phyloP scores from a whole-genome alignment of 1,140 invertebrate genomes.

The Microplitis mediator region DNA sequence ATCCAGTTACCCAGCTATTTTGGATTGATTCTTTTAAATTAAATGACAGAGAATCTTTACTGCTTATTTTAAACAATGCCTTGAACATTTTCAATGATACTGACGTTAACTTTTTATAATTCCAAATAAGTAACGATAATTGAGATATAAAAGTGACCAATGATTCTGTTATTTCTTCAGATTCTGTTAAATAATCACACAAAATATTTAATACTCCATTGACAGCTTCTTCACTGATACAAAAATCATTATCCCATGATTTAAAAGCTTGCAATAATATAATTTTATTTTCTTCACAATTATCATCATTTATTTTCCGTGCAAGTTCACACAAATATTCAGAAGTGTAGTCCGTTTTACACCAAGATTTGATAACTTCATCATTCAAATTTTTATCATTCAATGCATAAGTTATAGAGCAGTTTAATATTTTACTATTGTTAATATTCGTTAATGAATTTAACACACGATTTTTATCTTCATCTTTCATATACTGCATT shows the following conservation, averaged over 20 bases:
- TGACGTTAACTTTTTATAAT: slow-evolving; percentile 31
- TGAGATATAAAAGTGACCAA: slow-evolving; percentile 38
- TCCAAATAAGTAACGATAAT: slow-evolving; percentile 42
- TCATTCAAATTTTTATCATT: slow-evolving; percentile 58
- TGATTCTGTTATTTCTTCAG: slow-evolving; percentile 27
- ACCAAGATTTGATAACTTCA: slow-evolving; percentile 62
- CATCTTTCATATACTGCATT: slow-evolving; percentile 58
- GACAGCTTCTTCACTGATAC: slow-evolving; percentile 61
- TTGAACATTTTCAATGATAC: slow-evolving; percentile 43
- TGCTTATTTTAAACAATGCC: slow-evolving; percentile 44
- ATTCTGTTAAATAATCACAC: slow-evolving; percentile 38
- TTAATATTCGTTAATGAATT: slow-evolving; percentile 56
- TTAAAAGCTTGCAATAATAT: slow-evolving; percentile 46
- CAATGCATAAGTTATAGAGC: slow-evolving; percentile 44
- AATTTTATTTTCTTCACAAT: slow-evolving; percentile 33
- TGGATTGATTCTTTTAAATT: slow-evolving; percentile 24
- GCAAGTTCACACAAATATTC: slow-evolving; percentile 34
- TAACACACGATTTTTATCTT: slow-evolving; percentile 62
- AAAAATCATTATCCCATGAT: slow-evolving; percentile 50
- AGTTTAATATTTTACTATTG: slow-evolving; percentile 38
- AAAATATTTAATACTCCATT: slow-evolving; percentile 58
- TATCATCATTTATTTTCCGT: slow-evolving; percentile 29
- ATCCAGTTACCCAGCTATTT: slow-evolving; percentile 35
- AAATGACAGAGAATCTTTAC: slow-evolving; percentile 23
- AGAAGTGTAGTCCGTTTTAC: slow-evolving; percentile 31